phyloP scores from a whole-genome alignment of 2,113 vertebrate species.

The Rhodinocichla rosea region DNA sequence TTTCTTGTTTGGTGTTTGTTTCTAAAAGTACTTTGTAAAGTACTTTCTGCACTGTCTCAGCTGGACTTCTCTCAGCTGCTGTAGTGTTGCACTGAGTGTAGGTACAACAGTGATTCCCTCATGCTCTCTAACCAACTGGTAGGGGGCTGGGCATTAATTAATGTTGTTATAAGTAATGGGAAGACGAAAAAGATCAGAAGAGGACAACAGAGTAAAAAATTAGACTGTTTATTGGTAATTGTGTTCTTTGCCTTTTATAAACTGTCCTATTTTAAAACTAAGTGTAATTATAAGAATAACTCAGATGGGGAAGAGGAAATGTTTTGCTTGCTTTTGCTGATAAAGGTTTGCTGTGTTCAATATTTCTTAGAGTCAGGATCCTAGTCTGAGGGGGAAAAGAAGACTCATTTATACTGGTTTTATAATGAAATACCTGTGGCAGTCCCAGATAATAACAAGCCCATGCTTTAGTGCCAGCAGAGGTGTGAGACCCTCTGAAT shows the following conservation, averaged over 20 bases:
- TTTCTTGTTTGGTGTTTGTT: background rate
- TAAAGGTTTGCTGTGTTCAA: background rate
- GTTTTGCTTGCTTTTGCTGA: background rate
- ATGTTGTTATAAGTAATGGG: background rate
- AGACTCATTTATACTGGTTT: background rate
- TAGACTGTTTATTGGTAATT: background rate
- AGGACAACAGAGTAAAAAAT: background rate
- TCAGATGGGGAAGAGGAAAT: background rate
- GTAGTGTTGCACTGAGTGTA: background rate
- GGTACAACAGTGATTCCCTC: background rate
- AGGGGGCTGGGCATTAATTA: background rate
- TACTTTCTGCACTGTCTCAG: background rate
- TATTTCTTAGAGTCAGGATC: background rate
- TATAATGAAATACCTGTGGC: background rate
- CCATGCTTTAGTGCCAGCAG: background rate
- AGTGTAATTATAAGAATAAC: background rate
- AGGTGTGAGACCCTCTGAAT: background rate
- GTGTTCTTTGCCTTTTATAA: background rate
- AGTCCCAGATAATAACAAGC: background rate
- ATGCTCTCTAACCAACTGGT: background rate
- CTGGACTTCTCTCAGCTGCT: background rate
- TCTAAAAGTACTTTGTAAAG: background rate
- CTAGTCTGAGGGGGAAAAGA: background rate
- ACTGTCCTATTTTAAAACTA: background rate
- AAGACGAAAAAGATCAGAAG: background rate